Conservation (phyloP, 2,113 vertebrate species). For the Pseudopipra pipra region DNA sequence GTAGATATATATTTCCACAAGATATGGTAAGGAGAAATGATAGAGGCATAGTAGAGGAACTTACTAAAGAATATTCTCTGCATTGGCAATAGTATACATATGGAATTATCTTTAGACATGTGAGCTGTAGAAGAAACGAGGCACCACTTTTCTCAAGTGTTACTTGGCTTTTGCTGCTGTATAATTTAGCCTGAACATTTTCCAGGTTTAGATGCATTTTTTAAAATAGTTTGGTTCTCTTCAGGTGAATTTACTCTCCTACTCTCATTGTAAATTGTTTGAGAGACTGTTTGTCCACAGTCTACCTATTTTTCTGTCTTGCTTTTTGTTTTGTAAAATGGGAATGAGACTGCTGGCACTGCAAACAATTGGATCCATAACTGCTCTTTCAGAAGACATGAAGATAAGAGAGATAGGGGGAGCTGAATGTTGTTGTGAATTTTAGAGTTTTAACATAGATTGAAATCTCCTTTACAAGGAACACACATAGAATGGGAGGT, state of each 20-base stretch:
- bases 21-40: not conserved
- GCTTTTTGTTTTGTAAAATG: not conserved
- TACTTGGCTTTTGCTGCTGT: not conserved
- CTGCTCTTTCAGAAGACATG: not conserved
- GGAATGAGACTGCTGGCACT: not conserved
- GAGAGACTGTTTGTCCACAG: not conserved
- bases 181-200: not conserved
- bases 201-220: not conserved
- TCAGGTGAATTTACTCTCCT: not conserved
- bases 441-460: not conserved
- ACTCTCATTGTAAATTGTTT: not conserved
- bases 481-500: not conserved
- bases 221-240: not conserved
- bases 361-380: not conserved
- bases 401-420: not conserved
- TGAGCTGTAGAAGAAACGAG: not conserved
- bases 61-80: not conserved
- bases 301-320: not conserved
- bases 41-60: not conserved
- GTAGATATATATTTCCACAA: not conserved
- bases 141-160: accelerated
- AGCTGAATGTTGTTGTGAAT: not conserved
- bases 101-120: not conserved
- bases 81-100: not conserved
- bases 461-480: not conserved